phyloP scores from a whole-genome alignment of 1,140 invertebrate genomes.

The Pantala flavescens region DNA sequence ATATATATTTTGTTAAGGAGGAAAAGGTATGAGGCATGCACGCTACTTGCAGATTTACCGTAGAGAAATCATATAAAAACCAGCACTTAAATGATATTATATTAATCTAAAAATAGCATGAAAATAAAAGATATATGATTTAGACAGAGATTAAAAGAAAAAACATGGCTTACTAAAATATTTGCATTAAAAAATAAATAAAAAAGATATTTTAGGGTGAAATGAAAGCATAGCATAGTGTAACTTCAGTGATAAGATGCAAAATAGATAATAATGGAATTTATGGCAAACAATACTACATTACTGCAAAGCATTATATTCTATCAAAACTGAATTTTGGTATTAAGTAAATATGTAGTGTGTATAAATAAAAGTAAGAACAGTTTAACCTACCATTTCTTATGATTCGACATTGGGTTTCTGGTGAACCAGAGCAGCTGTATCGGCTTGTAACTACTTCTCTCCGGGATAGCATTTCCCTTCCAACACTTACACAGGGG shows the following conservation, averaged over 20 bases:
- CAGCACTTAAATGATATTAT: too few species aligned
- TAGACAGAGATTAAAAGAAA: too few species aligned
- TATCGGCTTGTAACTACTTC: conserved; percentile 53
- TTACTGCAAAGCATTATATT: neutral
- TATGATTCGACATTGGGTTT: conserved; percentile 52
- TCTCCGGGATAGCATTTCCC: conserved; percentile 49
- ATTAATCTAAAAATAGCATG: too few species aligned
- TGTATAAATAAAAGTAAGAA: neutral
- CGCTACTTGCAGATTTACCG: too few species aligned
- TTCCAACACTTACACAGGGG: conserved; percentile 55
- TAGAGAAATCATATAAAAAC: too few species aligned
- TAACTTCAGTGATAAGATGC: neutral
- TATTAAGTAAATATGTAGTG: neutral
- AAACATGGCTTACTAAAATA: too few species aligned
- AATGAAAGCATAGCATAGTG: neutral
- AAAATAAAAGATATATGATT: too few species aligned
- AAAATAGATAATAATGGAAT: neutral
- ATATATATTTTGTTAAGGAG: too few species aligned
- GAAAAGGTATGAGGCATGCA: too few species aligned
- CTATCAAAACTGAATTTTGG: neutral
- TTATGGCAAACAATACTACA: neutral
- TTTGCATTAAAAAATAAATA: too few species aligned
- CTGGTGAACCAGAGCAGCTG: conserved; percentile 58
- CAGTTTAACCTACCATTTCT: conserved; percentile 48
- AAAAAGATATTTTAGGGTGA: neutral